These are phyloP conservation scores for Aphelinus certus DNA, from an alignment of 1,140 invertebrate species.

Conservation along the genomic window DNA sequence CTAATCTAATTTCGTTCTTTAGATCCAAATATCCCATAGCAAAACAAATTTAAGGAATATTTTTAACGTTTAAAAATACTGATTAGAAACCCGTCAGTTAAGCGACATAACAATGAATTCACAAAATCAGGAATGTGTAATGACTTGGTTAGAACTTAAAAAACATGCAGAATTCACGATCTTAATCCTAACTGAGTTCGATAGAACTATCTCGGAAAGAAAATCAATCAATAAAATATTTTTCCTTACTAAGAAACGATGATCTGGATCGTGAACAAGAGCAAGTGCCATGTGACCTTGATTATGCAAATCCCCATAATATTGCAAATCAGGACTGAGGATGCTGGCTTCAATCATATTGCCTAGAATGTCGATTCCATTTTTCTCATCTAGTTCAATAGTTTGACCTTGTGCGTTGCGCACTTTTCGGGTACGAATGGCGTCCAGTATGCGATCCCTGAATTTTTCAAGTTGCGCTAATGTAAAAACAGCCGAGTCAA, in stretches of 20 bases:
- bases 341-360: slow-evolving; percentile 80
- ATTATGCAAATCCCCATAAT: slow-evolving; percentile 81
- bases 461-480: slow-evolving; percentile 77
- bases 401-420: slow-evolving; percentile 63
- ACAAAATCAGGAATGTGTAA: too few relatives aligned
- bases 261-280: slow-evolving; percentile 77
- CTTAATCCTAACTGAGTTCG: too few relatives aligned
- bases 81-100: too few relatives aligned
- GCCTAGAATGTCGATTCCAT: slow-evolving; percentile 82
- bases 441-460: slow-evolving; percentile 78
- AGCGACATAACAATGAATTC: too few relatives aligned
- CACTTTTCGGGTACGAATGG: slow-evolving; percentile 75
- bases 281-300: slow-evolving; percentile 75
- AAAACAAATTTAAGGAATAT: too few relatives aligned
- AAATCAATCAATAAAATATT: too few relatives aligned
- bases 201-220: too few relatives aligned
- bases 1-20: too few relatives aligned
- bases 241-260: slow-evolving; percentile 68
- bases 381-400: slow-evolving; percentile 71
- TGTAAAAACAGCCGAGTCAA: slow-evolving; percentile 74
- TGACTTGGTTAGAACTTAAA: too few relatives aligned
- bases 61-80: too few relatives aligned
- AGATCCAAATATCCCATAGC: too few relatives aligned
- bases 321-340: slow-evolving; percentile 73
- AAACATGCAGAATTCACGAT: too few relatives aligned